Evolutionary conservation across 1,140 invertebrate genomes (phyloP).

Genomic region (Bombus picipes): DNA sequence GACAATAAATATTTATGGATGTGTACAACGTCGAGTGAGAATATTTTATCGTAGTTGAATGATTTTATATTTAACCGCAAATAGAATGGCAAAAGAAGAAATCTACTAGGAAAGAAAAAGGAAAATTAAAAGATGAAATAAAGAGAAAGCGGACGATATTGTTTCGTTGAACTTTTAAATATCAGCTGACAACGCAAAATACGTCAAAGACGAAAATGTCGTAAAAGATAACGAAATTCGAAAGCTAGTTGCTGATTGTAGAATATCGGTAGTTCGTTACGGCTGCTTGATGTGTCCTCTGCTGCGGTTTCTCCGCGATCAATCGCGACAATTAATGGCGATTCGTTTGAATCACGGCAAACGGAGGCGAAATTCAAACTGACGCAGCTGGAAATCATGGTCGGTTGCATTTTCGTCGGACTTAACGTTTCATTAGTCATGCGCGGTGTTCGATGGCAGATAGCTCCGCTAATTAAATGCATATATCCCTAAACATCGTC

Average conservation of each 20-base stretch:
- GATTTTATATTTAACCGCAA: no score
- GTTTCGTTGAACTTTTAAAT: background rate
- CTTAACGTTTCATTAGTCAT: conserved; percentile 64
- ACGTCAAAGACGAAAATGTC: background rate
- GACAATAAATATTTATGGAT: no score
- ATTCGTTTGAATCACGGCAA: conserved; percentile 54
- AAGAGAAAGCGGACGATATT: accelerated
- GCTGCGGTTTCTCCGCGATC: conserved; percentile 57
- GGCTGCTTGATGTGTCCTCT: conserved; percentile 36
- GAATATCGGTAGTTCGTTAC: conserved; percentile 56
- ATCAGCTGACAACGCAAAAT: background rate
- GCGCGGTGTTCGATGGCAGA: conserved; percentile 29
- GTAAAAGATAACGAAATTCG: conserved; percentile 34
- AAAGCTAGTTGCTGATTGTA: conserved; percentile 28
- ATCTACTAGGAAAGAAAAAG: background rate
- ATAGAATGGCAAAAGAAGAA: no score
- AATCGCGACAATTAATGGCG: conserved; percentile 65
- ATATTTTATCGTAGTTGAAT: no score
- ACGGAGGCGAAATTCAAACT: conserved; percentile 47
- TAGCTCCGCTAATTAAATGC: conserved; percentile 64
- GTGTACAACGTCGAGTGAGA: no score
- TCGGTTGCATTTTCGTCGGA: conserved; percentile 52
- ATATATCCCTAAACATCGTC: conserved; percentile 38
- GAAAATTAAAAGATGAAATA: background rate
- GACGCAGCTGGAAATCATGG: conserved; percentile 56